Percentiles rank a stretch among this genome's conserved stretches.
Conservation (phyloP, 2,888 invertebrate genomes). For the Eucera pruinosa region DNA sequence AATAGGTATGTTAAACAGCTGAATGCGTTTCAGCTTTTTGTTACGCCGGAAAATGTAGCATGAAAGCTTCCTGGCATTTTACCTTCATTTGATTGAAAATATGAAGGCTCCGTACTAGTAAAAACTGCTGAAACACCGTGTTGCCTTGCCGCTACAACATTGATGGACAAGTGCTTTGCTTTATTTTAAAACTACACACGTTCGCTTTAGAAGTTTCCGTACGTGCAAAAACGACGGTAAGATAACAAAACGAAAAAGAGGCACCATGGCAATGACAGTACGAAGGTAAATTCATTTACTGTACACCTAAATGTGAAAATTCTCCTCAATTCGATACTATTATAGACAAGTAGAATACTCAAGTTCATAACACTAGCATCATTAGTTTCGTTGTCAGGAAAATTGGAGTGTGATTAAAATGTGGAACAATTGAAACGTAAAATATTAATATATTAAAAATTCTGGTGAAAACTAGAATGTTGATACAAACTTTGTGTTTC, state of each 20-base stretch:
- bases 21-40: too few relatives aligned
- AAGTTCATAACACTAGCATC: too few relatives aligned
- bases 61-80: conserved; percentile 28
- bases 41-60: neutral
- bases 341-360: too few relatives aligned
- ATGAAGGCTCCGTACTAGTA: conserved; percentile 13
- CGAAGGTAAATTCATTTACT: neutral
- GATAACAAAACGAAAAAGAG: conserved; percentile 5
- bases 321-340: neutral
- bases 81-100: conserved; percentile 12
- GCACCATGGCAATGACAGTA: neutral
- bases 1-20: too few relatives aligned
- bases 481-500: too few relatives aligned
- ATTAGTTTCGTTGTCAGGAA: too few relatives aligned
- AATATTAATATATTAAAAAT: too few relatives aligned
- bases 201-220: conserved; percentile 1
- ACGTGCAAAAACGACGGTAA: conserved; percentile 2
- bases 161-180: conserved; percentile 44
- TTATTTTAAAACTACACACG: conserved; percentile 40
- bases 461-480: too few relatives aligned
- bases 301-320: neutral
- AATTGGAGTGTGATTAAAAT: too few relatives aligned
- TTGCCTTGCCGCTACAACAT: conserved; percentile 12
- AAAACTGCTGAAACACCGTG: conserved; percentile 33
- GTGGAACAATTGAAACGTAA: too few relatives aligned